Percentiles rank a stretch among this genome's conserved stretches.
Evolutionary conservation across 2,888 invertebrate genomes (phyloP).

Genomic region (Thymelicus sylvestris): DNA sequence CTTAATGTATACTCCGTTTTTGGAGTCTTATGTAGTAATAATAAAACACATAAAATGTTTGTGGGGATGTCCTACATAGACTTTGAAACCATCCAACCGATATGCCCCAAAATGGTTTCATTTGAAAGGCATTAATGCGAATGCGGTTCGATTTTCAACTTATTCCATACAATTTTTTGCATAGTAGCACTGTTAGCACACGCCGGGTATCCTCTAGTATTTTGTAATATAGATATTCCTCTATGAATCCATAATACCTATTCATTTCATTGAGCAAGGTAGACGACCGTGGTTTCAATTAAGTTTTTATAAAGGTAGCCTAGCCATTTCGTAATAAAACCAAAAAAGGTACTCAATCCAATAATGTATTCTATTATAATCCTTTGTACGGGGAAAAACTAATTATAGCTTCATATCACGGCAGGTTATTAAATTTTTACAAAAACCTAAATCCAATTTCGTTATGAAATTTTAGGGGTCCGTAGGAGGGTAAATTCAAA

Average conservation of each 20-base stretch:
- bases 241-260: neutral
- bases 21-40: too few relatives aligned
- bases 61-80: too few relatives aligned
- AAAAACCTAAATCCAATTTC: conserved; percentile 20
- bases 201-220: neutral
- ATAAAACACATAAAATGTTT: too few relatives aligned
- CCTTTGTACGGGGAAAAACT: conserved; percentile 11
- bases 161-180: neutral
- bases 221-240: too few relatives aligned
- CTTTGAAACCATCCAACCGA: too few relatives aligned
- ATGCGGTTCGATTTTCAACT: too few relatives aligned
- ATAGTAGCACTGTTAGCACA: neutral
- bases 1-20: too few relatives aligned
- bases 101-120: too few relatives aligned
- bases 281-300: neutral
- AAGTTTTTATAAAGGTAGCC: conserved; percentile 11
- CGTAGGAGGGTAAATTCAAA: neutral
- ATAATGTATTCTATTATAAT: conserved; percentile 10
- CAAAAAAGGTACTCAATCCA: conserved; percentile 7
- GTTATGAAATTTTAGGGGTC: neutral
- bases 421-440: conserved; percentile 24
- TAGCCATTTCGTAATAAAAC: neutral
- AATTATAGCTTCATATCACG: conserved; percentile 6
- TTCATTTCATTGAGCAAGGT: neutral
- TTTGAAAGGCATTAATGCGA: too few relatives aligned